phyloP scores from a whole-genome alignment of 2,797 vertebrate species.

The Agapornis canus region DNA sequence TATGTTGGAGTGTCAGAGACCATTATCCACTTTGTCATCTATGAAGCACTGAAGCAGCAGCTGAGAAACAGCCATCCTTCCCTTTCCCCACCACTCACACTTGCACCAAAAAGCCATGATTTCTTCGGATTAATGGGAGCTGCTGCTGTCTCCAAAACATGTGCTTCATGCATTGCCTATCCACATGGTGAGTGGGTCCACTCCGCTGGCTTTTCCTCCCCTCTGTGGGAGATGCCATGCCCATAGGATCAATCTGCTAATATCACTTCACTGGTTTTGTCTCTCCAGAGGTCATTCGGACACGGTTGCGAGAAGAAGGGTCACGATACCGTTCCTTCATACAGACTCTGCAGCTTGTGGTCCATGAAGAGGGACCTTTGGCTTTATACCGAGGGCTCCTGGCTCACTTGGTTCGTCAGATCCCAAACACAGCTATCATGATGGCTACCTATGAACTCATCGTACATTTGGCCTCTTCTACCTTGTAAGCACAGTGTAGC shows the following conservation, averaged over 20 bases:
- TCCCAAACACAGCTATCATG: constrained; percentile 66
- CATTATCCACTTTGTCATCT: constrained; percentile 71
- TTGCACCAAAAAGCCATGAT: neutral
- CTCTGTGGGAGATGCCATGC: neutral
- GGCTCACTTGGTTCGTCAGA: constrained; percentile 68
- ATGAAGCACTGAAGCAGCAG: constrained; percentile 64
- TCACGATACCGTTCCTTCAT: constrained; percentile 59
- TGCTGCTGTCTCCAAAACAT: constrained; percentile 67
- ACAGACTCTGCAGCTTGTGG: constrained; percentile 67
- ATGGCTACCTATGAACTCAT: constrained; percentile 73
- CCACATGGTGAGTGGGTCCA: constrained; percentile 58
- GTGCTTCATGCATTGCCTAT: constrained; percentile 64
- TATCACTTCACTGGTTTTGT: neutral
- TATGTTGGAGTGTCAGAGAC: constrained; percentile 73
- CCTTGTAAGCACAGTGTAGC: neutral
- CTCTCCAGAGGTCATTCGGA: constrained; percentile 65
- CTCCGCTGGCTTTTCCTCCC: neutral
- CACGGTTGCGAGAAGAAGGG: constrained; percentile 68
- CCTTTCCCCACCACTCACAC: neutral
- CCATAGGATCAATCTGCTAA: neutral
- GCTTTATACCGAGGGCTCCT: constrained; percentile 68
- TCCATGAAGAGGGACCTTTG: constrained; percentile 49
- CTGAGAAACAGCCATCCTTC: constrained; percentile 27
- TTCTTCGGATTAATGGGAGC: constrained; percentile 67
- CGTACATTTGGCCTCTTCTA: constrained; percentile 24